These are phyloP conservation scores for Fabriciana adippe DNA, from an alignment of 2,888 invertebrate genomes.

Conservation along the genomic window DNA sequence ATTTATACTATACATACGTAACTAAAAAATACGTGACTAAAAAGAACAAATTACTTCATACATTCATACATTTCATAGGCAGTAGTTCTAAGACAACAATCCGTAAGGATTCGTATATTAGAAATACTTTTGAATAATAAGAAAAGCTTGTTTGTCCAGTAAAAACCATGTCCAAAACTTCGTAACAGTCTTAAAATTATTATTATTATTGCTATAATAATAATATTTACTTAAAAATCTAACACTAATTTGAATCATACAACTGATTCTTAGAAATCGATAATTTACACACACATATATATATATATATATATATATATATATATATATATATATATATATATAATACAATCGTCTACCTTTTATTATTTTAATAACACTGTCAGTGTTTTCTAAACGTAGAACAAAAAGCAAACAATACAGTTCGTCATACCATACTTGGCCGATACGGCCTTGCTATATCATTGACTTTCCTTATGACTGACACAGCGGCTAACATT, in stretches of 20 bases:
- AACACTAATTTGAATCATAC: not conserved
- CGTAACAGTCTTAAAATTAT: not conserved
- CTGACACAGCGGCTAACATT: too few relatives aligned
- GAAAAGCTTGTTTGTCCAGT: too few relatives aligned
- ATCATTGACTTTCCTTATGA: not conserved
- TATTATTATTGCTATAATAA: not conserved
- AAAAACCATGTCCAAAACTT: too few relatives aligned
- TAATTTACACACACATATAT: not conserved
- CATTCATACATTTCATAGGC: too few relatives aligned
- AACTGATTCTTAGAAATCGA: conserved; percentile 1
- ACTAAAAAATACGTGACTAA: too few relatives aligned
- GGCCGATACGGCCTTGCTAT: not conserved
- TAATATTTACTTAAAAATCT: not conserved
- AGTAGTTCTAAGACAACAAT: too few relatives aligned
- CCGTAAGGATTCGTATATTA: too few relatives aligned
- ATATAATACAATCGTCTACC: not conserved
- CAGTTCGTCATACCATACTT: not conserved
- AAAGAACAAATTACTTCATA: too few relatives aligned
- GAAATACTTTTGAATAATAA: too few relatives aligned
- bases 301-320: not conserved
- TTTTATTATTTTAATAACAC: not conserved
- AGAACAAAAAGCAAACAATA: not conserved
- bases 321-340: not conserved
- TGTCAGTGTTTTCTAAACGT: too few relatives aligned
- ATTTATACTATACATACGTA: too few relatives aligned